Base-by-base conservation (phyloP, 2,797 vertebrate species). In the Clamator glandarius region DNA sequence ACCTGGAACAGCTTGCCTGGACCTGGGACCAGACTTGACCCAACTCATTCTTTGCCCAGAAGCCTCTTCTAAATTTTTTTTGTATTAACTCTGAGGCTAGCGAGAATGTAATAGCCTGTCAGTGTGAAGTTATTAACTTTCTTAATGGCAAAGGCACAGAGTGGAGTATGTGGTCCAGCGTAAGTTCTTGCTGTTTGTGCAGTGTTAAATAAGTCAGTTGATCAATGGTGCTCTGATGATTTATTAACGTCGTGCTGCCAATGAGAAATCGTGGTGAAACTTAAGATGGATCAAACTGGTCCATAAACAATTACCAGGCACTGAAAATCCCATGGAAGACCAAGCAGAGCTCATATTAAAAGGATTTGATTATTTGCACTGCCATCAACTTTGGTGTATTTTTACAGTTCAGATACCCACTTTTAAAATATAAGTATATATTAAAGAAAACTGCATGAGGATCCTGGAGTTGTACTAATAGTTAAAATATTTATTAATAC, bases 151-250 rank as follows among this genome's bases (percentile, higher is more conserved):
- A 92, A 82, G 44, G 20, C 54, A 63, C 13, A 14, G n/a, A 46
- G 29, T 41, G 41, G 76, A 73, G 31, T 28, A 83, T 85, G 61
- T 84, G 82, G 54, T 36, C 67, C 55, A 46, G 25, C 66, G 7
- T 21, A 90, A 93, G 50, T 92, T 89, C 73, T 83, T 61, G 41
- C 74, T 92, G 33, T 78, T 91, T 90, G 58, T 69, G 58, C 55
- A 89, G 48, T 70, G 66, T 88, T 93, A 92, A 93, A 87, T 87
- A 91, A 91, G 66, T 66, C 85, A 84, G 58, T 55, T 75, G 73
- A 92, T 95, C 89, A 88, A 61, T 91, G 87, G 48, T 51, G 36
- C 73, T 96, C 73, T 92, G 82, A 90, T 94, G 82, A 94, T 92
- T 96, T 94, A 88, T 91, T 96, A 93, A 95, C 24, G 5, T 54